Conservation (phyloP, 2,888 invertebrate genomes). For the Drosophila mulleri region DNA sequence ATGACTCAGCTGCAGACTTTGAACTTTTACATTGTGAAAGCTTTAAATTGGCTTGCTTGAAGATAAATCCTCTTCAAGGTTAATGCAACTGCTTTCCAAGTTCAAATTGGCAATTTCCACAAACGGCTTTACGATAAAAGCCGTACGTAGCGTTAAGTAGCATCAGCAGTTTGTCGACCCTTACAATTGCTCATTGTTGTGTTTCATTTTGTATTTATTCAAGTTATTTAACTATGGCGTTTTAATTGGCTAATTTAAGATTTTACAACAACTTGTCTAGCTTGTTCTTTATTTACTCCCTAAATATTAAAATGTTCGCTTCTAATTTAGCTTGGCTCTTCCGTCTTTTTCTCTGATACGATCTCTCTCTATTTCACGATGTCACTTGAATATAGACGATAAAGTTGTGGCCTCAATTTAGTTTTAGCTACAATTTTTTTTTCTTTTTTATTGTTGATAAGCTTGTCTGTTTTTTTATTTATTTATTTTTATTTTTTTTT, state of each 20-base stretch:
- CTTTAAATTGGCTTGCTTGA: slow-evolving; percentile 4
- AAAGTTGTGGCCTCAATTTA: slow-evolving; percentile 4
- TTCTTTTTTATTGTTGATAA: slow-evolving; percentile 16
- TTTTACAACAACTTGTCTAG: too few species aligned
- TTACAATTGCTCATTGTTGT: not conserved
- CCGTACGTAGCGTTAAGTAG: slow-evolving; percentile 1
- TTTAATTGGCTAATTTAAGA: too few species aligned
- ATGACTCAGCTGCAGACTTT: slow-evolving; percentile 40
- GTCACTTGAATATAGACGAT: not conserved
- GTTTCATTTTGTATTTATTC: not conserved
- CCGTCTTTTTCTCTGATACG: not conserved
- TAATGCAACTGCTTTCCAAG: slow-evolving; percentile 30
- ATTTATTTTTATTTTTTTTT: too few species aligned
- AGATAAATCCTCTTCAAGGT: slow-evolving; percentile 56
- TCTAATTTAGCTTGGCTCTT: not conserved
- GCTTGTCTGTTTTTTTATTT: not conserved
- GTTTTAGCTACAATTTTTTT: not conserved
- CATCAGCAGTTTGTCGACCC: not conserved
- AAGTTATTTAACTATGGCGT: not conserved
- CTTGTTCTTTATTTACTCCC: too few species aligned
- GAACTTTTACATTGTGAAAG: slow-evolving; percentile 30
- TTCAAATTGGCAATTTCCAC: not conserved
- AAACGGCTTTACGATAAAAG: not conserved
- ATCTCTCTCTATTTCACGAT: not conserved
- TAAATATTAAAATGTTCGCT: too few species aligned